Conservation (phyloP, 2,797 vertebrate genomes). For the Catostomus latipinnis region DNA sequence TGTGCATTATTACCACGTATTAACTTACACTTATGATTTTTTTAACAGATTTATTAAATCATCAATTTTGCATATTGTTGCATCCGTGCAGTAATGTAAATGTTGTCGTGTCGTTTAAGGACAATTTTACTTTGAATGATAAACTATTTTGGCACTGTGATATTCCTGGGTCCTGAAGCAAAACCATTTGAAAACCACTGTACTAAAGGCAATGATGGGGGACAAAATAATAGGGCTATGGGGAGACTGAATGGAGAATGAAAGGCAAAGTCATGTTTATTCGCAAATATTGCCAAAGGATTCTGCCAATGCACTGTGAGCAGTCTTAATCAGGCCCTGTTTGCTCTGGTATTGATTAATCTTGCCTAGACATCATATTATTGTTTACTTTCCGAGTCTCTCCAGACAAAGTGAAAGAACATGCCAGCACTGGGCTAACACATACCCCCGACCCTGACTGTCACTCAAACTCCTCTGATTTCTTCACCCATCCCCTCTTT, state of each 20-base stretch:
- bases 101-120: too few species aligned
- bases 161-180: too few species aligned
- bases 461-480: constrained; percentile 26
- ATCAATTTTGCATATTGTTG: too few species aligned
- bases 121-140: too few species aligned
- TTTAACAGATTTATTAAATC: too few species aligned
- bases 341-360: constrained; percentile 50
- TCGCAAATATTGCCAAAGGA: constrained; percentile 22
- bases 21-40: too few species aligned
- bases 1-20: too few species aligned
- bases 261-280: constrained; percentile 27
- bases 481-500: constrained; percentile 3
- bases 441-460: background rate
- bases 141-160: too few species aligned
- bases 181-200: too few species aligned
- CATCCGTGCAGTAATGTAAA: too few species aligned
- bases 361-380: constrained; percentile 46
- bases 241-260: background rate
- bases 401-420: constrained; percentile 41
- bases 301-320: constrained; percentile 6
- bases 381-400: constrained; percentile 53
- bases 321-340: constrained; percentile 38
- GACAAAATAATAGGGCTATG: background rate
- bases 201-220: background rate
- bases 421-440: constrained; percentile 11